phyloP scores from a whole-genome alignment of 2,888 invertebrate species.

The Perithous albicinctus region DNA sequence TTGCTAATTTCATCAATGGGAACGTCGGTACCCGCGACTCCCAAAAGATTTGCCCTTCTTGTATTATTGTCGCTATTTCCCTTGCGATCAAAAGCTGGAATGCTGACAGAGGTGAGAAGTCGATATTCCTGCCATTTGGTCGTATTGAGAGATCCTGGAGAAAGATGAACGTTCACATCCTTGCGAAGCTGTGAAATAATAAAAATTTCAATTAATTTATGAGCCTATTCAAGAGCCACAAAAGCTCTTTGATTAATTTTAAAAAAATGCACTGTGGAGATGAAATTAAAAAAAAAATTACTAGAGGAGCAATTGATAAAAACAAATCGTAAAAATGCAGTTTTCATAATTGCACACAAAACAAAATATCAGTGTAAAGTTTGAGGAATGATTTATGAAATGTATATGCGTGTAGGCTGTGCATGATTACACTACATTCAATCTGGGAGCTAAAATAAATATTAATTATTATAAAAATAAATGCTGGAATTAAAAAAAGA shows the following conservation, averaged over 20 bases:
- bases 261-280: constrained; percentile 23
- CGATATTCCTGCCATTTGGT: constrained; percentile 86
- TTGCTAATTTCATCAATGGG: constrained; percentile 96
- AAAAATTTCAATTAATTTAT: constrained; percentile 8
- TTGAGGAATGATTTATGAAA: background rate
- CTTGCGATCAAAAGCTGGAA: constrained; percentile 95
- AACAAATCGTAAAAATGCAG: background rate
- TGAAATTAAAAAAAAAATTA: constrained; percentile 51
- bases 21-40: constrained; percentile 98
- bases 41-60: constrained; percentile 91
- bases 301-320: constrained; percentile 30
- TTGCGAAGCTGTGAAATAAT: constrained; percentile 70
- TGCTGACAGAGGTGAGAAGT: constrained; percentile 95
- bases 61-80: constrained; percentile 87
- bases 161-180: constrained; percentile 74
- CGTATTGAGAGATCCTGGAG: constrained; percentile 72
- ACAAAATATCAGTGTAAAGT: background rate
- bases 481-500: background rate
- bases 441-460: constrained; percentile 11
- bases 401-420: constrained; percentile 24
- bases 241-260: constrained; percentile 40
- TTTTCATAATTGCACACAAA: constrained; percentile 18
- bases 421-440: constrained; percentile 25
- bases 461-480: background rate
- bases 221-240: background rate